These are phyloP conservation scores for Maconellicoccus hirsutus DNA, from an alignment of 1,140 invertebrate species.

Conservation along the genomic window DNA sequence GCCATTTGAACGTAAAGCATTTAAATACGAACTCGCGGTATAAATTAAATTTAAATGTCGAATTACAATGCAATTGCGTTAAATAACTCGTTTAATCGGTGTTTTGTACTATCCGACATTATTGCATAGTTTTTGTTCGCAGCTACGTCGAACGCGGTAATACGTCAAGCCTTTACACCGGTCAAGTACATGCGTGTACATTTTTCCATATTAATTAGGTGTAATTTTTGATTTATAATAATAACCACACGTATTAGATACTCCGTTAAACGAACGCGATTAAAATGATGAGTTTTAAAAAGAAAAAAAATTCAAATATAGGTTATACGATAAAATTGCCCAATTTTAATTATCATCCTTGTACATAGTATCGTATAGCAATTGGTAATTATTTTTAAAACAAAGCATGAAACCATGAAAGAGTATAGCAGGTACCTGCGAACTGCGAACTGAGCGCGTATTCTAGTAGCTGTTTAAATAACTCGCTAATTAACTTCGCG, in stretches of 20 bases:
- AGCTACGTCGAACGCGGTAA: too few relatives aligned
- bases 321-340: background rate
- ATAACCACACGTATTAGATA: background rate
- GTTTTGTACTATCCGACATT: too few relatives aligned
- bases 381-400: background rate
- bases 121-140: too few relatives aligned
- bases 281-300: too few relatives aligned
- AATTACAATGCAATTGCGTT: background rate
- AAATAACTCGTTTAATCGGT: too few relatives aligned
- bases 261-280: background rate
- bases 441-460: background rate
- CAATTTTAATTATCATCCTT: background rate
- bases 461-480: slow-evolving; percentile 5
- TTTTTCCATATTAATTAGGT: background rate
- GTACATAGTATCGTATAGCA: background rate
- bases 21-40: background rate
- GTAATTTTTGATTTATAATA: background rate
- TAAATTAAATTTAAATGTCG: background rate
- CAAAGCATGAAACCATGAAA: background rate
- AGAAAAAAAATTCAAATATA: background rate
- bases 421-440: background rate
- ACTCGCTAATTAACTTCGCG: background rate
- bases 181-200: background rate
- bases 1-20: background rate
- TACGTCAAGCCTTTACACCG: too few relatives aligned